phyloP scores from a whole-genome alignment of 2,888 invertebrate genomes.

The Acrobasis consociella region DNA sequence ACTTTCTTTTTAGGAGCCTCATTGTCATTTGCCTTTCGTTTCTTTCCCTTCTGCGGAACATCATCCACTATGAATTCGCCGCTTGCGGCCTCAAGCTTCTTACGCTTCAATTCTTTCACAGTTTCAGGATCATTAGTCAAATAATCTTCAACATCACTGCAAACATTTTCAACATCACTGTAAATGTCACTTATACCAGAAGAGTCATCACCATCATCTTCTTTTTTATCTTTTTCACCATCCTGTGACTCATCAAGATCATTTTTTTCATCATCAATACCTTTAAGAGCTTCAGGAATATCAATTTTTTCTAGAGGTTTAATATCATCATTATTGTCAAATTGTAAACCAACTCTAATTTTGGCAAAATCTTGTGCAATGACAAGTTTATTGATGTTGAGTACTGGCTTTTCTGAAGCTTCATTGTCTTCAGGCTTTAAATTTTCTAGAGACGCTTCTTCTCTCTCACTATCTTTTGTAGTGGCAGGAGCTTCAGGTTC shows the following conservation, averaged over 20 bases:
- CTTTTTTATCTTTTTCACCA: conserved; percentile 44
- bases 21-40: conserved; percentile 47
- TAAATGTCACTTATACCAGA: conserved; percentile 87
- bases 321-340: conserved; percentile 84
- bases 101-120: conserved; percentile 72
- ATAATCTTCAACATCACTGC: conserved; percentile 78
- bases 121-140: conserved; percentile 71
- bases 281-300: conserved; percentile 66
- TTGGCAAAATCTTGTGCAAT: conserved; percentile 92
- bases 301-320: conserved; percentile 81
- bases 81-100: conserved; percentile 77
- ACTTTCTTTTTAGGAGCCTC: conserved; percentile 73
- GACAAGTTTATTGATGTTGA: conserved; percentile 71
- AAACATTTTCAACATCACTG: conserved; percentile 84
- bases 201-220: conserved; percentile 78
- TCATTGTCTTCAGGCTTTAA: conserved; percentile 47
- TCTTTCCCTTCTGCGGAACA: conserved; percentile 64
- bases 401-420: conserved; percentile 52
- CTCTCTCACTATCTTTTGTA: conserved; percentile 48
- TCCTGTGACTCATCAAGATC: conserved; percentile 47
- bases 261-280: conserved; percentile 69
- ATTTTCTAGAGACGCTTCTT: conserved; percentile 51
- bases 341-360: conserved; percentile 89
- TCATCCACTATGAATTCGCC: conserved; percentile 81
- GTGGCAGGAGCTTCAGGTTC: conserved; percentile 37